A percentile compares a stretch with the other conserved stretches of the same genome.
phyloP scores from a whole-genome alignment of 2,888 invertebrate species.

The Malthinus seriepunctatus region DNA sequence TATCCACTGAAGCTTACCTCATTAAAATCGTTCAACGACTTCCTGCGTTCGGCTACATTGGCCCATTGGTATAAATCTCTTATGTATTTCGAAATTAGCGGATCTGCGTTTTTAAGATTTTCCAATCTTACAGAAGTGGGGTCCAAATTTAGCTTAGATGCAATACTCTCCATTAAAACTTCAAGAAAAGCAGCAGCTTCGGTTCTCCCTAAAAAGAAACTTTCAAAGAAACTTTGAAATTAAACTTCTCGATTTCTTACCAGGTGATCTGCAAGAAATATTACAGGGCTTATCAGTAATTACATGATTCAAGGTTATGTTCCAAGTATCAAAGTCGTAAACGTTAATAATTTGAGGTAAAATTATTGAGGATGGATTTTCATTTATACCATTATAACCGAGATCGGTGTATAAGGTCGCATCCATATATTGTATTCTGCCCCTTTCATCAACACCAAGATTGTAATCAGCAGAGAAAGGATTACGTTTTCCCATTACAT shows the following conservation, averaged over 20 bases:
- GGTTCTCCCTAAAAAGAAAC: not conserved
- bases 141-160: conserved; percentile 59
- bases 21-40: conserved; percentile 63
- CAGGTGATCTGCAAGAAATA: conserved; percentile 70
- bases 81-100: conserved; percentile 57
- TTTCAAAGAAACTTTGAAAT: too few relatives aligned
- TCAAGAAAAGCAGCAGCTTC: conserved; percentile 37
- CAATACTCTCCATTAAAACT: conserved; percentile 55
- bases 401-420: conserved; percentile 60
- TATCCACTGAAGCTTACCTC: conserved; percentile 44
- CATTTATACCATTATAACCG: conserved; percentile 59
- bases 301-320: conserved; percentile 54
- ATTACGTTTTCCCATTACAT: conserved; percentile 67
- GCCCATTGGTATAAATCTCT: conserved; percentile 61
- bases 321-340: conserved; percentile 63
- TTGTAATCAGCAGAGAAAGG: conserved; percentile 68
- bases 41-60: conserved; percentile 61
- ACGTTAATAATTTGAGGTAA: conserved; percentile 58
- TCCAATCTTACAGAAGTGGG: conserved; percentile 61
- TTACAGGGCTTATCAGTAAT: conserved; percentile 68
- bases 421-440: conserved; percentile 69
- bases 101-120: conserved; percentile 56
- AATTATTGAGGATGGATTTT: conserved; percentile 52
- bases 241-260: too few relatives aligned
- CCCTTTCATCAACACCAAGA: conserved; percentile 64